Base-by-base conservation (phyloP, 2,888 invertebrate species). In the Galeruca laticollis region DNA sequence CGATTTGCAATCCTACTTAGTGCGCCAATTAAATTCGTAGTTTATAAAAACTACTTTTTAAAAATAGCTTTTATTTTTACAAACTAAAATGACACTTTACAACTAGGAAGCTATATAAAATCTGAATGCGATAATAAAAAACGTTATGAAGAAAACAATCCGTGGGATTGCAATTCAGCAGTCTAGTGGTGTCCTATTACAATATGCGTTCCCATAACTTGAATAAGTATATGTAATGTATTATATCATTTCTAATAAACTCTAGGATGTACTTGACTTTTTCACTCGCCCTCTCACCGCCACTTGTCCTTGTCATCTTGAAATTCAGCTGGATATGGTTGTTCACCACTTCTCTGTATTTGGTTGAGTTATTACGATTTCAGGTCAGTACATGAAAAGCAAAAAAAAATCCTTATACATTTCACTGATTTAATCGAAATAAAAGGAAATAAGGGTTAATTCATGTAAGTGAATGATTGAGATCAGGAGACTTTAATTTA, bases 281-380 rank as follows among this genome's bases (percentile, higher is more conserved):
- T 47, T 47, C 8, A 8, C 9, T 47, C 18, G 47, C 15, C 54
- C 54, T 54, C 5, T 6, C 13, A 26, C 15, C 15, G 26, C 51
- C 49, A 51, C 51, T 51, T 51, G 21, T 51, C 51, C 51, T 51
- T 51, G 51, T 51, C 51, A 51, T 51, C 51, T 51, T 54, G 54
- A 54, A 54, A 31, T 54, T 54, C 31, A 31, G 26, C 54, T 26
- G 54, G 54, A 31, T 15, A 31, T 26, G 26, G 54, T 31, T 54
- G 13, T 26, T 47, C 13, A 31, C 26, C 54, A 54, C 54, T 54
- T 31, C 11, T 54, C 31, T 54, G 6, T 31, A 31, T 54, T 54
- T 54, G 54, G 31, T 31, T 31, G 54, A 54, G 31, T 54, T 31
- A 31, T 54, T 54, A 9, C 8, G 6, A 13, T n/a, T 54, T 31